Evolutionary conservation across 2,113 vertebrate genomes (phyloP).

Genomic region (Calcarius ornatus): DNA sequence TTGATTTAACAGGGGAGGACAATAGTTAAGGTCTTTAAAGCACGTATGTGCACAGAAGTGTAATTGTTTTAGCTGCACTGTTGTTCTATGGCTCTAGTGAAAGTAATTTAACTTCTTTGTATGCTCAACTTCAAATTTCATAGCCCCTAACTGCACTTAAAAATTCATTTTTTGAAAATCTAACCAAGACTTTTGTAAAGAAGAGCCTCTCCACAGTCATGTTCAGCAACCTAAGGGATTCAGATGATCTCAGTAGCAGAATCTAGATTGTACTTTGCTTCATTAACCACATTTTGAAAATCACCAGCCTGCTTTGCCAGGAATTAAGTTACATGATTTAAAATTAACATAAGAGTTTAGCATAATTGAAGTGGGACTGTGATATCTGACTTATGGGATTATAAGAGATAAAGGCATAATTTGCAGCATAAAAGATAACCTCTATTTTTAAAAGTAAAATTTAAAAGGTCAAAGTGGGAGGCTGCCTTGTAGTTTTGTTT

Average conservation of each 20-base stretch:
- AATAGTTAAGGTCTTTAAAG: not conserved
- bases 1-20: conserved; percentile 7
- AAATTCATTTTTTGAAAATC: conserved; percentile 46
- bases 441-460: conserved; percentile 50
- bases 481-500: not conserved
- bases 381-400: conserved; percentile 65
- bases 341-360: conserved; percentile 66
- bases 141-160: conserved; percentile 48
- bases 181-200: conserved; percentile 20
- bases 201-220: conserved; percentile 43
- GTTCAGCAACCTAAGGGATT: conserved; percentile 40
- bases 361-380: conserved; percentile 69
- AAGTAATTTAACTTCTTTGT: conserved; percentile 43
- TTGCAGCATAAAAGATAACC: conserved; percentile 40
- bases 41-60: not conserved
- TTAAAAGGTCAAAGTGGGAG: conserved; percentile 39
- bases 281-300: conserved; percentile 70
- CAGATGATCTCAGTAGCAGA: conserved; percentile 46
- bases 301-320: conserved; percentile 59
- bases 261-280: conserved; percentile 64
- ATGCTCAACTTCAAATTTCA: conserved; percentile 24
- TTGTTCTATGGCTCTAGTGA: conserved; percentile 13
- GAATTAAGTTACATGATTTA: conserved; percentile 69
- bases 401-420: conserved; percentile 54
- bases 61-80: not conserved